These are phyloP conservation scores for Hylaeus volcanicus DNA, from an alignment of 1,140 invertebrate species.

Conservation along the genomic window DNA sequence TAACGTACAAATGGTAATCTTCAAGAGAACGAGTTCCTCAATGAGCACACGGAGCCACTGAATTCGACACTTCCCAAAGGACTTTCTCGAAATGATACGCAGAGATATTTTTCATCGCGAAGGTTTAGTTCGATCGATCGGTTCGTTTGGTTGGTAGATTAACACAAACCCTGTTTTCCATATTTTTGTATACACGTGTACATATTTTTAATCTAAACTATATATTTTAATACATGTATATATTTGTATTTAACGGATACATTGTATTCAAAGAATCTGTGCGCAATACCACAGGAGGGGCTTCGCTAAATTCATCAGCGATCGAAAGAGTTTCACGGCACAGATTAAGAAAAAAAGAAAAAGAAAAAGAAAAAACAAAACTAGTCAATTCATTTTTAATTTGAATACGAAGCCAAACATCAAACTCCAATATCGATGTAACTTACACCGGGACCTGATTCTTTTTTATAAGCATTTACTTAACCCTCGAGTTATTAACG, in stretches of 20 bases:
- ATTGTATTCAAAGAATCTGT: neutral
- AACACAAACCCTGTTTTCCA: constrained; percentile 8
- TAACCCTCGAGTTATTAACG: constrained; percentile 32
- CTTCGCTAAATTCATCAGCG: neutral
- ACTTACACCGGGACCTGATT: constrained; percentile 44
- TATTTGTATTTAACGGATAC: constrained; percentile 24
- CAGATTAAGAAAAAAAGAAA: neutral
- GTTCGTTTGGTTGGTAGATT: constrained; percentile 4
- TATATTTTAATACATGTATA: constrained; percentile 46
- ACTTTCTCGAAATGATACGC: neutral
- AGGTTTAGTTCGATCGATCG: neutral
- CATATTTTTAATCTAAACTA: constrained; percentile 46
- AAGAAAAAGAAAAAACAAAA: no score
- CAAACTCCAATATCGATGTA: constrained; percentile 11
- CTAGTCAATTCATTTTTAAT: constrained; percentile 1
- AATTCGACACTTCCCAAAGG: neutral
- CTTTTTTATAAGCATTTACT: constrained; percentile 34
- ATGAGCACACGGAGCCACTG: neutral
- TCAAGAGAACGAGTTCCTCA: neutral
- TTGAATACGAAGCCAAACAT: constrained; percentile 7
- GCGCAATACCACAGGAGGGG: neutral
- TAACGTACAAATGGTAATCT: constrained; percentile 11
- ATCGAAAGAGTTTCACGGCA: neutral
- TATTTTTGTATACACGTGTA: constrained; percentile 35
- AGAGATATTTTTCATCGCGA: neutral